Base-by-base conservation (phyloP, 1,140 invertebrate species). In the Drosophila bocki region DNA sequence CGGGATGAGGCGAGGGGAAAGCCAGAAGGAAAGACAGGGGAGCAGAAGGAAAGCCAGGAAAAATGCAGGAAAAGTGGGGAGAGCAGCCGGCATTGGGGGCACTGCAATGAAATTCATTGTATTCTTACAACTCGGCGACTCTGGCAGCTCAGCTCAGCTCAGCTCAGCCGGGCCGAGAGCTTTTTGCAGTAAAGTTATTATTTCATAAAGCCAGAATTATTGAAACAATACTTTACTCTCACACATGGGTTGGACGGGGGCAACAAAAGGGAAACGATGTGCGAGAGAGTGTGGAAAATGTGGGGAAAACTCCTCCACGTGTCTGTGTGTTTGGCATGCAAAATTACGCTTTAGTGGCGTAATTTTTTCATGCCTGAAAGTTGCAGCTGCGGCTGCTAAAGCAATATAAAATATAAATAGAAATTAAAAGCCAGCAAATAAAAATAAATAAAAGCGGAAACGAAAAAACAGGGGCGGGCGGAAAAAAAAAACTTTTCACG, bases 171-270 rank as follows among this genome's bases (percentile, higher is more conserved):
- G 67, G 69, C 53, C 51, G 37, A 75, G 60, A 45, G 62, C 56
- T 77, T 81, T 88, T 90, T 84, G 83, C 87, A 77, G 80, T 88
- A 84, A 82, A 91, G 88, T 91, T 91, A 91, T 91, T 91, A 91
- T 91, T 91, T 91, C 83, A 91, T 91, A 91, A 91, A 91, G 81
- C 87, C 87, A 91, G 87, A 91, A 91, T 91, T 91, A 88, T 91
- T 91, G 87, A 91, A 91, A 91, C 83, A 88, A 91, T 84, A 87
- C 81, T 91, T 90, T 88, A 90, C 69, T 78, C 85, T 78, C 72
- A 69, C 77, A 84, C 80, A 80, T 79, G 74, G 64, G 42, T 57
- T 50, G 61, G 41, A 68, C 62, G 72, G 54, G 56, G 15, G 41
- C 48, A 51, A 3, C 26, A 51, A 45, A 56, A 22, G 53, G 50